Percentiles rank a stretch among this genome's conserved stretches.
phyloP scores from a whole-genome alignment of 2,888 invertebrate genomes.

The Rotaria macrura region DNA sequence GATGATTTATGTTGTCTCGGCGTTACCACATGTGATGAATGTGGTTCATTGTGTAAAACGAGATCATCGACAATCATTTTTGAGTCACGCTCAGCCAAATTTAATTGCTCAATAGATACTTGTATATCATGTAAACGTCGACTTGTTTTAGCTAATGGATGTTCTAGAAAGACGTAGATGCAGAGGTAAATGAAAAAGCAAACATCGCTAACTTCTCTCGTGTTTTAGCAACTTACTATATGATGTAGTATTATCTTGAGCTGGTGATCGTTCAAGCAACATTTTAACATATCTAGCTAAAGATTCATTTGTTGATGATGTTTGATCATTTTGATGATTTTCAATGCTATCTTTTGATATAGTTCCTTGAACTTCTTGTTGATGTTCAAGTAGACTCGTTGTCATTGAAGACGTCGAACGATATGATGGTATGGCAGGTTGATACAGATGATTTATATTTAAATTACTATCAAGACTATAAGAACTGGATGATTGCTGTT shows the following conservation, averaged over 20 bases:
- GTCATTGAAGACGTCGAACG: background rate
- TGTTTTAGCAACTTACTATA: background rate
- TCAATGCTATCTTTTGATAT: conserved; percentile 1
- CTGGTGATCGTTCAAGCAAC: background rate
- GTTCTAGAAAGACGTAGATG: background rate
- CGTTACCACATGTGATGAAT: no score
- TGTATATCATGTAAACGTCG: background rate
- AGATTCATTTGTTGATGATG: conserved; percentile 3
- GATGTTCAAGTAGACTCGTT: background rate
- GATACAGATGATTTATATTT: background rate
- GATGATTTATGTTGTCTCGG: background rate
- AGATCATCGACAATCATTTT: background rate
- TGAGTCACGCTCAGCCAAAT: background rate
- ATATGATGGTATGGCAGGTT: background rate
- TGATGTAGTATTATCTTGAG: background rate
- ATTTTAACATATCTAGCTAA: background rate
- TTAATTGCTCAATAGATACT: background rate
- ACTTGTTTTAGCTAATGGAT: conserved; percentile 4
- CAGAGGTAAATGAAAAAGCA: background rate
- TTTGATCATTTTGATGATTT: background rate
- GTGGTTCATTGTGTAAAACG: background rate
- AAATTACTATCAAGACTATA: background rate
- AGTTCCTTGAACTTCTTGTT: background rate
- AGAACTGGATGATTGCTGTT: background rate
- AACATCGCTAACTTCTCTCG: no score